Evolutionary conservation across 64 coral and sea anemone species (phyloP).

Genomic region (Montipora sp.): DNA sequence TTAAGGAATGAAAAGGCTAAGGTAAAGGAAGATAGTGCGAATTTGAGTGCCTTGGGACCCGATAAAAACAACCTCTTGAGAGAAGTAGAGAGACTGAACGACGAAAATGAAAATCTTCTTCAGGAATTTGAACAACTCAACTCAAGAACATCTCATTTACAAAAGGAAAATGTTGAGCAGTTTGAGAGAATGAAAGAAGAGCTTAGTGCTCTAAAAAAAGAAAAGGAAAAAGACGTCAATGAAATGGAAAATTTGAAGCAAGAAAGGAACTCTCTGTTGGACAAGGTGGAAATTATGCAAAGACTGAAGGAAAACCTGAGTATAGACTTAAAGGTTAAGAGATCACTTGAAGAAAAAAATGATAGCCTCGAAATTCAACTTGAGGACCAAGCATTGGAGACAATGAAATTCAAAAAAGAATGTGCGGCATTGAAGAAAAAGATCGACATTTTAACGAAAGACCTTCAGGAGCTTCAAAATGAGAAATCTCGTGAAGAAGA

Average conservation of each 20-base stretch:
- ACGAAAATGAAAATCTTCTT: background rate
- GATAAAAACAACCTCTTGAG: background rate
- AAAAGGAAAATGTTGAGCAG: background rate
- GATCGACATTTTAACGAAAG: conserved; percentile 5
- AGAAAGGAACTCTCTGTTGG: conserved; percentile 44
- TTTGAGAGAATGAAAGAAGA: background rate
- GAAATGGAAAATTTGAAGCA: conserved; percentile 15
- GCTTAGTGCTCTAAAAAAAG: background rate
- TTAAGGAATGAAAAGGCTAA: background rate
- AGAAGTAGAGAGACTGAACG: background rate
- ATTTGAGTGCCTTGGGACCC: background rate
- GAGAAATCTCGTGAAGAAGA: background rate
- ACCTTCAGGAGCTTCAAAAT: conserved; percentile 6
- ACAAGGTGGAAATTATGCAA: conserved; percentile 29
- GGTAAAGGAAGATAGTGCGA: background rate
- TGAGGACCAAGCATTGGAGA: conserved; percentile 26
- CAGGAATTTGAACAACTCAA: background rate
- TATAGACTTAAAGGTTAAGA: background rate
- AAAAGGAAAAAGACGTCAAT: background rate
- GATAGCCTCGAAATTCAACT: conserved; percentile 19
- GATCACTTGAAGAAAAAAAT: background rate
- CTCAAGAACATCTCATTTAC: background rate
- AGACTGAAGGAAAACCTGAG: background rate
- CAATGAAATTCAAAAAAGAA: conserved; percentile 40
- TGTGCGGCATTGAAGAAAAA: background rate